A percentile compares a stretch with the other conserved stretches of the same genome.
phyloP scores from a whole-genome alignment of 2,888 invertebrate species.

The Drosophila eohydei region DNA sequence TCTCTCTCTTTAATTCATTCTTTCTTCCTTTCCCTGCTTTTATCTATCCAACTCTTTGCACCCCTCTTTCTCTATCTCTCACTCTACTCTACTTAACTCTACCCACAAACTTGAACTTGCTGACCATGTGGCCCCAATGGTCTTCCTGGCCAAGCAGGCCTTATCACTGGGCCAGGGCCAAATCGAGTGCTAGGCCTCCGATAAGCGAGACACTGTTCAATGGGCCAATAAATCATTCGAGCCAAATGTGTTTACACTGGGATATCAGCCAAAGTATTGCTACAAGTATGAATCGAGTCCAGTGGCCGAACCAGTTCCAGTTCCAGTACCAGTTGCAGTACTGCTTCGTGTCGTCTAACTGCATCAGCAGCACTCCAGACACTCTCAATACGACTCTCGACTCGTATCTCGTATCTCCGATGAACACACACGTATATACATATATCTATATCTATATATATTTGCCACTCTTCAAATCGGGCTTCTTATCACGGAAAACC shows the following conservation, averaged over 20 bases:
- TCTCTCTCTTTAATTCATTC: neutral
- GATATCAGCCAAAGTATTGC: slow-evolving; percentile 9
- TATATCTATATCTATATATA: neutral
- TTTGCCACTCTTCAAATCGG: slow-evolving; percentile 48
- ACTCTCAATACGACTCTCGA: slow-evolving; percentile 12
- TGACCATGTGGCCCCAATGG: slow-evolving; percentile 43
- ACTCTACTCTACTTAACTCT: too few species aligned
- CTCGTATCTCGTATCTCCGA: slow-evolving; percentile 24
- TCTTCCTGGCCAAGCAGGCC: slow-evolving; percentile 45
- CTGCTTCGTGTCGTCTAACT: neutral
- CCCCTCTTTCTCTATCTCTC: too few species aligned
- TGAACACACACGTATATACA: neutral
- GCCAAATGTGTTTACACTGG: slow-evolving; percentile 39
- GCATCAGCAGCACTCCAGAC: neutral
- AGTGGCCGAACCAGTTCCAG: neutral
- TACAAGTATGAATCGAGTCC: neutral
- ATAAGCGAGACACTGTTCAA: slow-evolving; percentile 44
- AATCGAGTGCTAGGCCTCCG: slow-evolving; percentile 34
- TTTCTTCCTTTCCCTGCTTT: neutral
- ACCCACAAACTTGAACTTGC: slow-evolving; percentile 46
- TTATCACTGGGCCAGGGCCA: slow-evolving; percentile 64
- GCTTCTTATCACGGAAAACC: slow-evolving; percentile 43
- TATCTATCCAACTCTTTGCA: neutral
- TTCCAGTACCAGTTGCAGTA: neutral
- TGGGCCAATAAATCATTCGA: slow-evolving; percentile 60